These are phyloP conservation scores for Bryconaethiops microstoma DNA, from an alignment of 2,797 vertebrate species.

Conservation along the genomic window DNA sequence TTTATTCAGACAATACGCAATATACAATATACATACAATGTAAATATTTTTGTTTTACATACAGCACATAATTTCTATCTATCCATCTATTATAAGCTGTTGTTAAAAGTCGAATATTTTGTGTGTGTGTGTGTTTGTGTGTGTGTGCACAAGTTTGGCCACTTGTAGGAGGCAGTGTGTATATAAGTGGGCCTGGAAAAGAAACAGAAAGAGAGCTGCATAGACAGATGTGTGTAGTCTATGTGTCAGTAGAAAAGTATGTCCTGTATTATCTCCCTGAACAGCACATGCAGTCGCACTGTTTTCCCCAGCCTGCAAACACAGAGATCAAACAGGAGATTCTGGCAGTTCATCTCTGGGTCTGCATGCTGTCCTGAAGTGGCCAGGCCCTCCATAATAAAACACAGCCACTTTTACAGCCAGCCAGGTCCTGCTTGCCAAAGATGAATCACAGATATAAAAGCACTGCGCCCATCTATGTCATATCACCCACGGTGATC, in stretches of 20 bases:
- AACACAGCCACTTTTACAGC: constrained; percentile 27
- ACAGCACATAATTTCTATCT: background rate
- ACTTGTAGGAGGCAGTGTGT: background rate
- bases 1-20: no score
- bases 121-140: background rate
- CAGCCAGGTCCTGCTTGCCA: constrained; percentile 43
- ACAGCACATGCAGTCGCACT: constrained; percentile 19
- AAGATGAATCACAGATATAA: constrained; percentile 47
- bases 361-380: constrained; percentile 31
- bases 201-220: background rate
- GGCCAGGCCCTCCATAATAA: constrained; percentile 36
- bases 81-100: background rate
- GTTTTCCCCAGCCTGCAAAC: constrained; percentile 38
- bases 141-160: no score
- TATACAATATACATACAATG: no score
- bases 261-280: constrained; percentile 27
- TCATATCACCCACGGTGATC: constrained; percentile 12
- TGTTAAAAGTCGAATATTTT: background rate
- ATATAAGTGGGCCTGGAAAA: background rate
- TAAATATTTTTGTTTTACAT: no score
- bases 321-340: constrained; percentile 36
- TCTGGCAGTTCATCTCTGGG: constrained; percentile 41
- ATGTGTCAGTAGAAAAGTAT: constrained; percentile 43
- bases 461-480: constrained; percentile 21
- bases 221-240: constrained; percentile 40